A percentile compares a stretch with the other conserved stretches of the same genome.
Conservation (phyloP, 2,888 invertebrate species). For the Linhomoeus sp. region DNA sequence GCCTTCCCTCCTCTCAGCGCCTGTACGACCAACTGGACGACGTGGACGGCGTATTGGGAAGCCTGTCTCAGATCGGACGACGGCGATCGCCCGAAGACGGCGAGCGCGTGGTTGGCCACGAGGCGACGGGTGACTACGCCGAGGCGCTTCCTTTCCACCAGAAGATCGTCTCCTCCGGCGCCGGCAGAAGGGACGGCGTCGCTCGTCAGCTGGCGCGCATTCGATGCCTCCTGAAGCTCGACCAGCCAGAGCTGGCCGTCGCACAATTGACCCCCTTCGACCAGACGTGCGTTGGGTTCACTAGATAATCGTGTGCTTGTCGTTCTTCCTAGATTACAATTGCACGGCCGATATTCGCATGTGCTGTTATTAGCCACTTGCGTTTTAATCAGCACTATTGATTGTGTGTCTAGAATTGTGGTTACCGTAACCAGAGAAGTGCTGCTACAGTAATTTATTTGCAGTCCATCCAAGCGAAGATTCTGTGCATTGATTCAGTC, state of each 20-base stretch:
- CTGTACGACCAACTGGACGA: slow-evolving; percentile 72
- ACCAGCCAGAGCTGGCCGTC: slow-evolving; percentile 6
- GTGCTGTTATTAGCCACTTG: no score
- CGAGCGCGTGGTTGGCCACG: slow-evolving; percentile 53
- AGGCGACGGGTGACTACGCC: slow-evolving; percentile 7
- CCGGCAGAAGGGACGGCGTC: not conserved
- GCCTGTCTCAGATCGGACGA: slow-evolving; percentile 33
- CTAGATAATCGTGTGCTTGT: no score
- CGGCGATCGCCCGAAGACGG: slow-evolving; percentile 48
- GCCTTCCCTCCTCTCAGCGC: slow-evolving; percentile 42
- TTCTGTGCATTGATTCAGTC: no score
- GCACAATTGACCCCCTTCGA: not conserved
- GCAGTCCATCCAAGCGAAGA: not conserved
- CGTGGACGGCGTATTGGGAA: slow-evolving; percentile 66
- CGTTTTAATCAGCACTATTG: no score
- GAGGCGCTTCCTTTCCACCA: slow-evolving; percentile 9
- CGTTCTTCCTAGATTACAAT: no score
- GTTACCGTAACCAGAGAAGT: no score
- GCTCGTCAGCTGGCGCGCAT: slow-evolving; percentile 1
- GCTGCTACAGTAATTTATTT: no score
- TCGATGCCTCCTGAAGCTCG: slow-evolving; percentile 6
- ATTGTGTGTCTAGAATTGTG: no score
- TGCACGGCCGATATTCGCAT: no score
- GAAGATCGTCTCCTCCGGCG: not conserved
- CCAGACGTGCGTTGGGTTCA: no score